These are phyloP conservation scores for Serilophus lunatus DNA, from an alignment of 2,113 vertebrate species.

Conservation along the genomic window DNA sequence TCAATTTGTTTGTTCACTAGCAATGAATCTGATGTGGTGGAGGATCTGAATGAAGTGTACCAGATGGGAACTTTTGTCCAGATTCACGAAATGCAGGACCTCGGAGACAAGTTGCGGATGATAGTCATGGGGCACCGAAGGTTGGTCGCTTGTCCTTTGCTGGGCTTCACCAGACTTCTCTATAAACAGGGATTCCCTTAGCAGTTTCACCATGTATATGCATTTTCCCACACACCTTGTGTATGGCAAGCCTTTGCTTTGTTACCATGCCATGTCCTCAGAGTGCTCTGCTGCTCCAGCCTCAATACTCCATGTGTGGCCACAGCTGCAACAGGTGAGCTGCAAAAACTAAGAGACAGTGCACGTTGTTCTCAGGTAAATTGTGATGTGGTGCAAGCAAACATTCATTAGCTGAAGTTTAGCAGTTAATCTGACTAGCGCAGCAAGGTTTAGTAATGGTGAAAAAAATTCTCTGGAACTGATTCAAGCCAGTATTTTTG, in stretches of 20 bases:
- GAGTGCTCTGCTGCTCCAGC: not conserved
- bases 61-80: constrained; percentile 94
- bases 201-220: accelerated
- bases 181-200: not conserved
- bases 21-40: constrained; percentile 90
- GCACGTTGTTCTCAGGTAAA: not conserved
- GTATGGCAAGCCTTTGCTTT: not conserved
- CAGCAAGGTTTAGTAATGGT: not conserved
- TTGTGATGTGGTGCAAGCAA: not conserved
- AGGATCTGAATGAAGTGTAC: constrained; percentile 89
- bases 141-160: not conserved
- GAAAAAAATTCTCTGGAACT: not conserved
- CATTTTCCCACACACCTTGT: not conserved
- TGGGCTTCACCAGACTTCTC: not conserved
- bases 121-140: constrained; percentile 97
- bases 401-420: not conserved
- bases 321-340: not conserved
- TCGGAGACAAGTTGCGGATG: constrained; percentile 96
- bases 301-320: not conserved
- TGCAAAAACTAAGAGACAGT: not conserved
- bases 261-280: not conserved
- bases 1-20: constrained; percentile 57
- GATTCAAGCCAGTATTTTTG: not conserved
- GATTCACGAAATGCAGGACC: constrained; percentile 99
- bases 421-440: not conserved